Percentiles rank a stretch among this genome's conserved stretches.
These are phyloP conservation scores for Vireo griseus DNA, from an alignment of 2,797 vertebrate species.

Conservation along the genomic window DNA sequence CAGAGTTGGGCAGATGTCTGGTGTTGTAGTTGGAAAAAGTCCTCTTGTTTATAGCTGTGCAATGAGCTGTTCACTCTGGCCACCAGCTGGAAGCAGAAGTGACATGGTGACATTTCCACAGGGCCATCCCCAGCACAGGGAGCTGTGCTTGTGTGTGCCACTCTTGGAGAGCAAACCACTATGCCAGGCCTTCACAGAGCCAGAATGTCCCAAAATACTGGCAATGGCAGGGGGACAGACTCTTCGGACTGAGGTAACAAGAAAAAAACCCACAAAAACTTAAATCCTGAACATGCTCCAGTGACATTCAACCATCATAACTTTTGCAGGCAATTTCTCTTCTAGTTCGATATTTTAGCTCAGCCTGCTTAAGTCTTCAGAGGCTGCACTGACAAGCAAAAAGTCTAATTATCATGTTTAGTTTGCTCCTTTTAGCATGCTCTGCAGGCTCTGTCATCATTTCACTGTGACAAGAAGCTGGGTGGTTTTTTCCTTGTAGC, in stretches of 20 bases:
- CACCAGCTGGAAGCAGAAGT: neutral
- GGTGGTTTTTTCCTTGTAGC: neutral
- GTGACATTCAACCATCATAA: neutral
- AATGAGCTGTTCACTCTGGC: neutral
- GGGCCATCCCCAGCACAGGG: accelerated
- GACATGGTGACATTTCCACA: neutral
- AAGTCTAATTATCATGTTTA: slow-evolving; percentile 56
- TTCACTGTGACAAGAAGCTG: slow-evolving; percentile 32
- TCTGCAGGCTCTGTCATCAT: slow-evolving; percentile 41
- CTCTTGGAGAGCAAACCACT: neutral
- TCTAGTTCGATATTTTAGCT: neutral
- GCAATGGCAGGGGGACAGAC: neutral
- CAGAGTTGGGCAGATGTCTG: neutral
- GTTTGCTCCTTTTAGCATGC: slow-evolving; percentile 50
- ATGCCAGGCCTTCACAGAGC: accelerated
- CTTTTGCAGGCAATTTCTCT: neutral
- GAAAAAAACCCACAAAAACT: neutral
- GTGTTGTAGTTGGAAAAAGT: neutral
- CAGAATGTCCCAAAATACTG: neutral
- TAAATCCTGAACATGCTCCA: neutral
- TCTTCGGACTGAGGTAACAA: neutral
- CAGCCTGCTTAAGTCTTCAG: slow-evolving; percentile 27
- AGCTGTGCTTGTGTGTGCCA: accelerated
- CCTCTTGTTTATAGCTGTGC: neutral
- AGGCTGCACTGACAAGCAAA: slow-evolving; percentile 41